These are phyloP conservation scores for Centropyge bicolor DNA, from an alignment of 2,797 vertebrate genomes.

Conservation along the genomic window DNA sequence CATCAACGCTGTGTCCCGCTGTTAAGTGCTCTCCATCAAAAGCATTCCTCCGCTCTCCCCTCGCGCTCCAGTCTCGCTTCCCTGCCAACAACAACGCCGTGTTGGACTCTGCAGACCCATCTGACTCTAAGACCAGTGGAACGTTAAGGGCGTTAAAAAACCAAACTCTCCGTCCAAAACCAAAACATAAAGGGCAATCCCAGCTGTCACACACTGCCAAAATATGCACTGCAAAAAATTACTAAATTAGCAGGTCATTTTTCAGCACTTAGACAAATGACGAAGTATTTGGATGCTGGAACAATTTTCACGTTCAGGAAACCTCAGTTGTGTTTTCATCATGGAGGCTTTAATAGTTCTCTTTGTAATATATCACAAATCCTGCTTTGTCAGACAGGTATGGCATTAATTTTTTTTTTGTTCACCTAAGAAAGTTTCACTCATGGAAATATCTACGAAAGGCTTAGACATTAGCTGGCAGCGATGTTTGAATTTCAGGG, in stretches of 20 bases:
- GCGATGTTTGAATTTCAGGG: not conserved
- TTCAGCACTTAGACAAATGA: constrained; percentile 17
- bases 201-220: constrained; percentile 37
- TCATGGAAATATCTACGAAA: constrained; percentile 33
- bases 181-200: constrained; percentile 46
- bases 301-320: constrained; percentile 7
- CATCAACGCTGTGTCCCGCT: constrained; percentile 71
- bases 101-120: constrained; percentile 67
- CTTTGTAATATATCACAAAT: not conserved
- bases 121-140: constrained; percentile 61
- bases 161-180: constrained; percentile 37
- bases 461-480: constrained; percentile 9
- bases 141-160: constrained; percentile 60
- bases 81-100: constrained; percentile 78
- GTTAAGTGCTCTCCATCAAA: constrained; percentile 76
- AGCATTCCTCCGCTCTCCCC: constrained; percentile 77
- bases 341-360: constrained; percentile 2
- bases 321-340: not conserved
- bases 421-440: not conserved
- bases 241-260: constrained; percentile 27
- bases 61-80: constrained; percentile 66
- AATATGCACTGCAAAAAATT: constrained; percentile 30
- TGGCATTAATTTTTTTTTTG: not conserved
- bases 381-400: constrained; percentile 7
- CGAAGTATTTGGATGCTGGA: constrained; percentile 10